Conservation (phyloP, 2,797 vertebrate genomes). For the Sebastes dallii region DNA sequence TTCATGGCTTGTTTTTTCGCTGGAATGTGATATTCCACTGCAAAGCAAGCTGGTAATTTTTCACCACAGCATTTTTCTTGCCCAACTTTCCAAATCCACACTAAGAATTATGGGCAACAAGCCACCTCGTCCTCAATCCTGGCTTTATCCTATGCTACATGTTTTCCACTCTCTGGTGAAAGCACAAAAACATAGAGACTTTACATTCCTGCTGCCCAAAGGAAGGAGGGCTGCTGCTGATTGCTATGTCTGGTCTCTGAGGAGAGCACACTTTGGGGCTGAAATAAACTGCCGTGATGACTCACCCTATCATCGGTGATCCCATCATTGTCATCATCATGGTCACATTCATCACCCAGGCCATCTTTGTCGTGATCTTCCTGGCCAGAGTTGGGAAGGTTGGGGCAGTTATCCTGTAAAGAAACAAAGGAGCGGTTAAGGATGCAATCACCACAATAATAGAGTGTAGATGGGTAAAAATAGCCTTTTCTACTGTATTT, state of each 20-base stretch:
- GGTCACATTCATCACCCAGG: slow-evolving; percentile 95
- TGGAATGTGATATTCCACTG: slow-evolving; percentile 65
- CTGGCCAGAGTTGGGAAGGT: slow-evolving; percentile 98
- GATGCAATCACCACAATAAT: slow-evolving; percentile 49
- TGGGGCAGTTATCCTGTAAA: slow-evolving; percentile 96
- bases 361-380: slow-evolving; percentile 99
- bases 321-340: slow-evolving; percentile 95
- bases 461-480: slow-evolving; percentile 33
- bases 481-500: slow-evolving; percentile 18
- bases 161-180: slow-evolving; percentile 56
- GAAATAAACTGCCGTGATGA: slow-evolving; percentile 57
- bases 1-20: slow-evolving; percentile 31
- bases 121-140: slow-evolving; percentile 49
- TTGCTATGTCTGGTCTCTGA: slow-evolving; percentile 67
- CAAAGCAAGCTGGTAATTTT: slow-evolving; percentile 54
- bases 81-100: slow-evolving; percentile 68
- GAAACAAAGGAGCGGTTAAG: slow-evolving; percentile 57
- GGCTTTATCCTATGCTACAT: slow-evolving; percentile 53
- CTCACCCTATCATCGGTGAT: slow-evolving; percentile 96
- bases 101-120: slow-evolving; percentile 67
- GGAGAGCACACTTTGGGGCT: slow-evolving; percentile 40
- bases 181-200: slow-evolving; percentile 44
- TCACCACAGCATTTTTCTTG: slow-evolving; percentile 63
- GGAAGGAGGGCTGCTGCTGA: slow-evolving; percentile 66
- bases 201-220: slow-evolving; percentile 61